Evolutionary conservation across 2,113 vertebrate species (phyloP).

Genomic region (Gallinago paraguaiae): DNA sequence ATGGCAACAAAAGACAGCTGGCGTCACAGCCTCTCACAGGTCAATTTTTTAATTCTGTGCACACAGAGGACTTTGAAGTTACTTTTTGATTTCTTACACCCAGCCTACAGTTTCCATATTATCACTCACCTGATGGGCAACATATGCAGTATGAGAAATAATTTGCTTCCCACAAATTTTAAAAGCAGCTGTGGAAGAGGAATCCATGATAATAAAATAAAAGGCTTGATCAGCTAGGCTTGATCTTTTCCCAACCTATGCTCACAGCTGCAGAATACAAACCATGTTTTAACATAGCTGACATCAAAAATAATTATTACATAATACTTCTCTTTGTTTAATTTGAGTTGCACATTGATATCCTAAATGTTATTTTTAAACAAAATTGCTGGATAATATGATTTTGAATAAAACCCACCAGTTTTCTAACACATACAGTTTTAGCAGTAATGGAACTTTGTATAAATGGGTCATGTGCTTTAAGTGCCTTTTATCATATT

Average conservation of each 20-base stretch:
- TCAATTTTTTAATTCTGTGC: slow-evolving; percentile 65
- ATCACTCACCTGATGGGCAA: slow-evolving; percentile 63
- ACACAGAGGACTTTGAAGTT: slow-evolving; percentile 58
- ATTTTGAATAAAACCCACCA: slow-evolving; percentile 6
- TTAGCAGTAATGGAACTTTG: slow-evolving; percentile 5
- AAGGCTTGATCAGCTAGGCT: slow-evolving; percentile 50
- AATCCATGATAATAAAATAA: slow-evolving; percentile 61
- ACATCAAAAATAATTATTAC: slow-evolving; percentile 30
- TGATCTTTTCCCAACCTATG: slow-evolving; percentile 52
- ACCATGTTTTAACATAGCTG: slow-evolving; percentile 45
- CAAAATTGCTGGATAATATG: not conserved
- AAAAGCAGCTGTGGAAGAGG: slow-evolving; percentile 64
- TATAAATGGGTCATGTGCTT: not conserved
- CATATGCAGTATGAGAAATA: slow-evolving; percentile 62
- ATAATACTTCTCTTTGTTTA: slow-evolving; percentile 29
- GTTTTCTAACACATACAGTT: not conserved
- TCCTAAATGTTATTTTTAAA: slow-evolving; percentile 1
- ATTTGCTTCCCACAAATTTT: slow-evolving; percentile 66
- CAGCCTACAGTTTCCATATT: slow-evolving; percentile 47
- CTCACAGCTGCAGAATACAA: slow-evolving; percentile 63
- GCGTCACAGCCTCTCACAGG: slow-evolving; percentile 46
- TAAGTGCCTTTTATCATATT: slow-evolving; percentile 26
- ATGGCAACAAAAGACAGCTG: slow-evolving; percentile 65
- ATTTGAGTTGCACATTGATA: slow-evolving; percentile 39
- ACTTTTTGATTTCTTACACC: slow-evolving; percentile 35